Conservation (phyloP, 2,113 vertebrate species). For the Ibidorhyncha struthersii region DNA sequence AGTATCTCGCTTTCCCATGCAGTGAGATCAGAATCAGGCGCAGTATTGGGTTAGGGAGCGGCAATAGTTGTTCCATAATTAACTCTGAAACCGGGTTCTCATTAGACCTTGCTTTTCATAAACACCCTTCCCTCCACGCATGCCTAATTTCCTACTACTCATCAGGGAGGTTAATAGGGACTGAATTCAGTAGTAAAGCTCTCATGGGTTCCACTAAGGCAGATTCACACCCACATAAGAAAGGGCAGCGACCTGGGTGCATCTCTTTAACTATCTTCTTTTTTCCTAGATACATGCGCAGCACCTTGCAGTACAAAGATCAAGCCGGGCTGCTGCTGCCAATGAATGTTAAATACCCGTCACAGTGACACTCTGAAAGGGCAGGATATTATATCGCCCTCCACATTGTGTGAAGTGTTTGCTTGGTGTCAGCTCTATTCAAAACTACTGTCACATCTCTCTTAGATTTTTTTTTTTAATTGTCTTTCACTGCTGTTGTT, state of each 20-base stretch:
- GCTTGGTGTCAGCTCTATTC: constrained; percentile 39
- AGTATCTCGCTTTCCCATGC: constrained; percentile 57
- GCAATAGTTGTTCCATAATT: constrained; percentile 64
- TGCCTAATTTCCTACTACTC: constrained; percentile 61
- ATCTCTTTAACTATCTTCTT: not conserved
- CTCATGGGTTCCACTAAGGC: constrained; percentile 1
- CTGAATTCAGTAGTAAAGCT: constrained; percentile 37
- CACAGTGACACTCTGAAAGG: constrained; percentile 52
- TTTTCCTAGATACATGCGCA: constrained; percentile 42
- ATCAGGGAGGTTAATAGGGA: constrained; percentile 16
- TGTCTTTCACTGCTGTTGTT: not conserved
- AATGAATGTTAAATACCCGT: constrained; percentile 65
- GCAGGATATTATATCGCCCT: constrained; percentile 59
- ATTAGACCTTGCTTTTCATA: constrained; percentile 66
- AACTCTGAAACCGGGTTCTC: constrained; percentile 58
- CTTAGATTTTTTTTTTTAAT: not conserved
- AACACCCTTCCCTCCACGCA: constrained; percentile 44
- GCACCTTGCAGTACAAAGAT: constrained; percentile 5
- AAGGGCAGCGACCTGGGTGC: not conserved
- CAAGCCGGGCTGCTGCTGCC: not conserved
- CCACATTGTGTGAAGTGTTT: constrained; percentile 43
- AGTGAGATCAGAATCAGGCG: constrained; percentile 14
- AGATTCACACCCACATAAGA: constrained; percentile 40
- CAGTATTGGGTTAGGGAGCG: constrained; percentile 49
- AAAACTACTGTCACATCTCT: constrained; percentile 43